Conservation (phyloP, 2,113 vertebrate species). For the Rhea pennata region DNA sequence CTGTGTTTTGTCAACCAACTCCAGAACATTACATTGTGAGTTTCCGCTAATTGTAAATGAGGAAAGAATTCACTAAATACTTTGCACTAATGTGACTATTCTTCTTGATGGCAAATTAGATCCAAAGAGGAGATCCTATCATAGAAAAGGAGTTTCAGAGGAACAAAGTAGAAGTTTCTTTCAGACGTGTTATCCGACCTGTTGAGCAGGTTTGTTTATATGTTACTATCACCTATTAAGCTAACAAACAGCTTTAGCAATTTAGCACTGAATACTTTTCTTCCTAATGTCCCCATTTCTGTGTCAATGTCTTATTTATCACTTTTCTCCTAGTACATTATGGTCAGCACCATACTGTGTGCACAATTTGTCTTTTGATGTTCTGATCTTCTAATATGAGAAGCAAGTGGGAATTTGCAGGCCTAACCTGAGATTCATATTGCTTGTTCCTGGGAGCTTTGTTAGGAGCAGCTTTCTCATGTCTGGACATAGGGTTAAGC, state of each 20-base stretch:
- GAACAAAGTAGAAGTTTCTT: constrained; percentile 53
- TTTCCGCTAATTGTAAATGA: not conserved
- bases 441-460: not conserved
- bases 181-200: constrained; percentile 69
- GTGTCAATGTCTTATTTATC: not conserved
- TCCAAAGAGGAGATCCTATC: constrained; percentile 71
- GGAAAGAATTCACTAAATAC: not conserved
- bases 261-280: not conserved
- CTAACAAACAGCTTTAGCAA: not conserved
- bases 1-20: not conserved
- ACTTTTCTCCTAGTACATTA: not conserved
- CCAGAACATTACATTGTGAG: not conserved
- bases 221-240: not conserved
- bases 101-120: constrained; percentile 67
- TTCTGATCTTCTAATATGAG: not conserved
- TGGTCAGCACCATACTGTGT: not conserved
- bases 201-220: constrained; percentile 78
- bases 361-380: not conserved
- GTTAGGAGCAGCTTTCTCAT: not conserved
- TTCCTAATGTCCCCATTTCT: not conserved
- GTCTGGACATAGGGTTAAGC: not conserved
- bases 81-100: not conserved
- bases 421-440: not conserved
- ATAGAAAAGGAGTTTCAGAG: constrained; percentile 74
- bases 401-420: not conserved